Percentiles rank a stretch among this genome's conserved stretches.
Evolutionary conservation across 53 echinoderm and acorn worm genomes (phyloP).

Genomic region (Holothuria leucospilota): DNA sequence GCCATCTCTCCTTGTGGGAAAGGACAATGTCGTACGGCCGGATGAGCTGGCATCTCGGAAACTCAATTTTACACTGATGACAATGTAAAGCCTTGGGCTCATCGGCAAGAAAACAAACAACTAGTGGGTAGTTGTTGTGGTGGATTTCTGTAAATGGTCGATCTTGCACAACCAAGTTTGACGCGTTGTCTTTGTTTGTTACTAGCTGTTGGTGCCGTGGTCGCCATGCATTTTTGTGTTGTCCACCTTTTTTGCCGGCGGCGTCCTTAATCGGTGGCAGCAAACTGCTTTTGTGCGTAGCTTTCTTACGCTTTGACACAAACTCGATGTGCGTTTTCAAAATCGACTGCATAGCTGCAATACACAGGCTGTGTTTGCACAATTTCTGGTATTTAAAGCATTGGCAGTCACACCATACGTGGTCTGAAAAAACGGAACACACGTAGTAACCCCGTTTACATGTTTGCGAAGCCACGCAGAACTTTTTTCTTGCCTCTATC

Average conservation of each 20-base stretch:
- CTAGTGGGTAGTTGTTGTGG: neutral
- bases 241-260: conserved; percentile 23
- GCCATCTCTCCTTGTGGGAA: neutral
- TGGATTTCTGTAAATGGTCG: neutral
- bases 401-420: neutral
- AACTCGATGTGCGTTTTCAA: neutral
- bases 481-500: neutral
- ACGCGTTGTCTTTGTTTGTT: neutral
- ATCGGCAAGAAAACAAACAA: neutral
- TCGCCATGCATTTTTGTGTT: conserved; percentile 27
- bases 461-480: neutral
- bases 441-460: neutral
- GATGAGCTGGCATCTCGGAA: neutral
- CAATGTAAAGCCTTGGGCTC: neutral
- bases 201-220: neutral
- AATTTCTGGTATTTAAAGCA: neutral
- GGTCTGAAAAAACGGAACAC: neutral
- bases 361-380: too few relatives aligned
- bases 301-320: too few relatives aligned
- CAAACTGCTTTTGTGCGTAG: too few relatives aligned
- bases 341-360: neutral
- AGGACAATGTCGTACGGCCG: neutral
- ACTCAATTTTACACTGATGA: neutral
- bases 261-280: neutral
- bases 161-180: neutral